Percentiles rank a stretch among this genome's conserved stretches.
phyloP scores from a whole-genome alignment of 2,888 invertebrate genomes.

The Lepidonotus clava region DNA sequence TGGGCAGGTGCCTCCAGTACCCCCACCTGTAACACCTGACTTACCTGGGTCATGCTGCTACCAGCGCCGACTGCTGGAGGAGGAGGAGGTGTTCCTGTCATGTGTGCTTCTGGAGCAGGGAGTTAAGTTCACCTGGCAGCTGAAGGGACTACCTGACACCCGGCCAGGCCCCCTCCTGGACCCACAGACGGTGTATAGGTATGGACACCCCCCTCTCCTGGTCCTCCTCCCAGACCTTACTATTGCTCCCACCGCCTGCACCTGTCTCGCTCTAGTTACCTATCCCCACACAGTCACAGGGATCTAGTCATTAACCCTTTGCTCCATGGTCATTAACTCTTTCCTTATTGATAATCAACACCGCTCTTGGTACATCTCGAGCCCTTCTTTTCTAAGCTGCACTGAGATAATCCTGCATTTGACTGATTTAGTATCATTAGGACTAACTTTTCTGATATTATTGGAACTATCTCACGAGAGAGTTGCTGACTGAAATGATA shows the following conservation, averaged over 20 bases:
- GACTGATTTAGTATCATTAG: too few species aligned
- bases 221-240: neutral
- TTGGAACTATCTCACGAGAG: too few species aligned
- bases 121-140: neutral
- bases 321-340: neutral
- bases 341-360: too few species aligned
- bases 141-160: neutral
- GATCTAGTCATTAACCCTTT: slow-evolving; percentile 25
- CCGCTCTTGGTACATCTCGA: too few species aligned
- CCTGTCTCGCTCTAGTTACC: neutral
- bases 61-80: neutral
- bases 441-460: too few species aligned
- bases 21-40: neutral
- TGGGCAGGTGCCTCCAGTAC: neutral
- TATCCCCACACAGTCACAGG: too few species aligned
- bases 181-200: too few species aligned
- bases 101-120: too few species aligned
- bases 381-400: too few species aligned
- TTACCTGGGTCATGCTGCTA: neutral
- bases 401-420: too few species aligned
- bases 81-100: neutral
- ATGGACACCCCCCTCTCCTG: neutral
- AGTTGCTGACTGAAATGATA: too few species aligned
- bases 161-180: neutral
- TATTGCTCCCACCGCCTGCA: neutral